Evolutionary conservation across 2,797 vertebrate genomes (phyloP).

Genomic region (Dicrostonyx torquatus): DNA sequence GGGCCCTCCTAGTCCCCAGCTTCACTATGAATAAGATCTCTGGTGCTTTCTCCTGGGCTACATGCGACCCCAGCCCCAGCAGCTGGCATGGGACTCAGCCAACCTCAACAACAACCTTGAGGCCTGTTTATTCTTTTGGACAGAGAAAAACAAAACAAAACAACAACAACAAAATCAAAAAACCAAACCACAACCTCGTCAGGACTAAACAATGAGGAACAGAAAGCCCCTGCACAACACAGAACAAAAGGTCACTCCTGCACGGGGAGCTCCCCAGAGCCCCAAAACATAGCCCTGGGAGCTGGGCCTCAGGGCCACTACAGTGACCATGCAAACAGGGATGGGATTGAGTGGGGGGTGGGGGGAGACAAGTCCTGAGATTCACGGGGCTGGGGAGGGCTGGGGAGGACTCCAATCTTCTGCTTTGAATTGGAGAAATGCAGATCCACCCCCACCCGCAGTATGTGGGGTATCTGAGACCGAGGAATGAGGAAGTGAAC

Average conservation of each 20-base stretch:
- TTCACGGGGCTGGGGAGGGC: accelerated
- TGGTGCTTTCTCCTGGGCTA: background rate
- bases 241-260: conserved; percentile 66
- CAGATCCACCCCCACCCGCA: background rate
- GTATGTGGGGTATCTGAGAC: background rate
- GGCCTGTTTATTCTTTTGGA: conserved; percentile 61
- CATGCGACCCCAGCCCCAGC: background rate
- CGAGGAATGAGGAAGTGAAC: conserved; percentile 62
- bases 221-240: conserved; percentile 72
- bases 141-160: background rate
- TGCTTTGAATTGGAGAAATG: background rate
- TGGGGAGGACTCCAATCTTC: background rate
- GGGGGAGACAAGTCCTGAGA: background rate
- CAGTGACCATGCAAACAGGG: background rate
- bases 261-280: background rate
- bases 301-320: background rate
- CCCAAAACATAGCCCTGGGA: background rate
- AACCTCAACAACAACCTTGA: conserved; percentile 16
- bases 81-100: background rate
- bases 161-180: background rate
- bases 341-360: background rate
- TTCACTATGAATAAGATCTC: background rate
- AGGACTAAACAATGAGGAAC: conserved; percentile 74
- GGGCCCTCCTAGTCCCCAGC: background rate
- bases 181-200: background rate